Conservation (phyloP, 2,888 invertebrate species). For the Microctonus brassicae region DNA sequence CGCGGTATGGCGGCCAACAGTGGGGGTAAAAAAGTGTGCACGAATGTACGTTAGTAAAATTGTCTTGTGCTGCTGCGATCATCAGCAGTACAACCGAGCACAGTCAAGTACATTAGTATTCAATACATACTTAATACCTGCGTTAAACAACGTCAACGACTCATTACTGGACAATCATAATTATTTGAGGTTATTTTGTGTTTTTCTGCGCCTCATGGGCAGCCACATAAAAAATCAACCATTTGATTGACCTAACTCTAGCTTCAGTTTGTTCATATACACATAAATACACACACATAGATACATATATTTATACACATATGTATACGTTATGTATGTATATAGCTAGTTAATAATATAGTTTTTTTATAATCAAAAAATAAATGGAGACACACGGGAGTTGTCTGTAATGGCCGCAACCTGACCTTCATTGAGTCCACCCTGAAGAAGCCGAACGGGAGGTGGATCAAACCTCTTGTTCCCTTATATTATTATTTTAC, state of each 20-base stretch:
- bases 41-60: neutral
- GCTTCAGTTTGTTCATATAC: neutral
- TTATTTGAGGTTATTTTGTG: neutral
- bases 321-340: neutral
- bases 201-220: neutral
- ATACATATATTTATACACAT: neutral
- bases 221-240: neutral
- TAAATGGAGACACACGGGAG: slow-evolving; percentile 22
- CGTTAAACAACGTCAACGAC: no score
- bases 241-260: neutral
- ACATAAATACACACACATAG: no score
- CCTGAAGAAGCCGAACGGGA: slow-evolving; percentile 31
- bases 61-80: neutral
- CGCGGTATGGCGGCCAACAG: no score
- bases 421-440: slow-evolving; percentile 52
- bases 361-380: no score
- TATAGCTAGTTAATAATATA: no score
- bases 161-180: no score
- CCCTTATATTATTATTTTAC: neutral
- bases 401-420: slow-evolving; percentile 58
- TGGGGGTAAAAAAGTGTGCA: no score
- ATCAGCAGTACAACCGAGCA: neutral
- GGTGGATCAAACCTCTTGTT: slow-evolving; percentile 25
- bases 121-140: neutral
- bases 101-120: neutral